Base-by-base conservation (phyloP, 2,888 invertebrate species). In the Philonicus albiceps region DNA sequence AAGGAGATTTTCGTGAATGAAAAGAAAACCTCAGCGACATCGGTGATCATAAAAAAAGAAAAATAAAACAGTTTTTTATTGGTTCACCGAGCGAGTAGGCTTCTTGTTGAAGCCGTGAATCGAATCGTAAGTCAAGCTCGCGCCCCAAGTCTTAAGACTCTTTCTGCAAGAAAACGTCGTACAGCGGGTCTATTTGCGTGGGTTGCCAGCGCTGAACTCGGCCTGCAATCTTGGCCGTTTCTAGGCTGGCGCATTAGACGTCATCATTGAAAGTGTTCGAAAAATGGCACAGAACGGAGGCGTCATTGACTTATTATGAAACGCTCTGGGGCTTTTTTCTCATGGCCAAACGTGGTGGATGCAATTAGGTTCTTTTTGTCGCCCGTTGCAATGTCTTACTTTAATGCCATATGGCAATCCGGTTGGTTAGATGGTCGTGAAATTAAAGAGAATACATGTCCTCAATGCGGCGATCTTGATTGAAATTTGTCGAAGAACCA, bases 191-290 rank as follows among this genome's bases (percentile, higher is more conserved):
- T 22, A 19, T 55, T 13, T 22, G 84, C n/a, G 84, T 84, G 34
- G 72, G 73, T 27, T 72, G 73, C 22, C 73, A 22, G 53, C 19
- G 30, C 27, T 73, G 73, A 43, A 40, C 84, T 73, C 72, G 84
- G 37, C 73, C 73, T 73, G 73, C 40, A 84, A 22, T 43, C 55
- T n/a, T 27, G 64, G 64, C 64, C 64, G 64, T 27, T 34, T 73
- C 84, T 84, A 84, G 84, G 76, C 75, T 78, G 55, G 55, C 16
- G 37, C 31, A 37, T 80, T 72, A 80, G 40, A 86, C 86, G 86
- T 86, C 86, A 86, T 86, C 86, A 86, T 86, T 78, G 86, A 86
- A 86, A 86, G 86, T 86, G 86, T 72, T 86, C 73, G 78, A 86
- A 86, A 86, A 86, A 73, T 78, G 80, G 86, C 73, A 80, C 86